Conservation (phyloP, 2,888 invertebrate species). For the Ethmia dodecea region DNA sequence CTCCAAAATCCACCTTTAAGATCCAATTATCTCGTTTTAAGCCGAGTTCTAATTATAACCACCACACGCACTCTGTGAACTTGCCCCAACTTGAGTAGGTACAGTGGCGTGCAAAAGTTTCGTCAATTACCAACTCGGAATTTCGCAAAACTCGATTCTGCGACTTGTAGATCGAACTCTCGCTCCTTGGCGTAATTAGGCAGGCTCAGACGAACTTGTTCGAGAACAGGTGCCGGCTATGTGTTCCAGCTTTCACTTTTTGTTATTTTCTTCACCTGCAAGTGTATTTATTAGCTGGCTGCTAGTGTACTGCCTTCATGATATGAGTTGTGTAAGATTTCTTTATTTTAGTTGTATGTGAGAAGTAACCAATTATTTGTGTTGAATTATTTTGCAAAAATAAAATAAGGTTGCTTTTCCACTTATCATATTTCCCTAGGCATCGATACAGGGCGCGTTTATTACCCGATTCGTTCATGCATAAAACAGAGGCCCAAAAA, state of each 20-base stretch:
- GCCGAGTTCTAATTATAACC: too few species aligned
- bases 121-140: conserved; percentile 12
- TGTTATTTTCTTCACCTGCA: conserved; percentile 1
- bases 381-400: background rate
- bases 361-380: background rate
- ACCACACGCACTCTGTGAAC: conserved; percentile 9
- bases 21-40: too few species aligned
- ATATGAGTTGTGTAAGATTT: too few species aligned
- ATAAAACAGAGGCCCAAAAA: conserved; percentile 59
- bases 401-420: background rate
- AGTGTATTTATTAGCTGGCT: too few species aligned
- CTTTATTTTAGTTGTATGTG: background rate
- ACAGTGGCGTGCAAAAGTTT: conserved; percentile 11
- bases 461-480: conserved; percentile 48
- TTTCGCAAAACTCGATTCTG: conserved; percentile 15
- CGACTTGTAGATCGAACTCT: conserved; percentile 16
- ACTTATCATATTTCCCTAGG: conserved; percentile 1
- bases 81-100: conserved; percentile 8
- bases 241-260: conserved; percentile 26
- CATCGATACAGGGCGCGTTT: conserved; percentile 11
- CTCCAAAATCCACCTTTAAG: too few species aligned
- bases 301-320: too few species aligned
- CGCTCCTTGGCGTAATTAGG: conserved; percentile 13
- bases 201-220: conserved; percentile 26
- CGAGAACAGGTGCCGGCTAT: conserved; percentile 33